Percentiles rank a stretch among this genome's conserved stretches.
Evolutionary conservation across 2,888 invertebrate genomes (phyloP).

Genomic region (Nematopogon swammerdamellus): DNA sequence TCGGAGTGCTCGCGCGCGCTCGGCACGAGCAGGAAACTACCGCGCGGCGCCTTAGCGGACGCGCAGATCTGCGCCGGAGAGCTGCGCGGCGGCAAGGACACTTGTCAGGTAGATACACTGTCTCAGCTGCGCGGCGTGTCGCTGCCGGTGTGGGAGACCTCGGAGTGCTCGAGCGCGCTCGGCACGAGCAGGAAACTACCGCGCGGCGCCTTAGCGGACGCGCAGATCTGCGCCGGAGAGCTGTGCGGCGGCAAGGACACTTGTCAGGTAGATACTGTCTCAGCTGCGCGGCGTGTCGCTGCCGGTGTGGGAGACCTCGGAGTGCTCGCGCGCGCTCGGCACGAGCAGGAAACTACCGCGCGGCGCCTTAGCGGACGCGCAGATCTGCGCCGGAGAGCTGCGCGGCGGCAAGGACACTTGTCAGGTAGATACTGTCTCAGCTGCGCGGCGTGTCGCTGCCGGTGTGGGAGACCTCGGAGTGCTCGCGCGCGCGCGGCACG

Average conservation of each 20-base stretch:
- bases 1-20: no score
- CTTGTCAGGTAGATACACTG: no score
- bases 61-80: no score
- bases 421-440: no score
- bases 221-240: slow-evolving; percentile 40
- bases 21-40: no score
- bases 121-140: slow-evolving; percentile 40
- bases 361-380: slow-evolving; percentile 37
- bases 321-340: slow-evolving; percentile 41
- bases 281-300: slow-evolving; percentile 12
- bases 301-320: slow-evolving; percentile 42
- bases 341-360: no score
- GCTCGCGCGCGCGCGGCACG: no score
- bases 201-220: slow-evolving; percentile 23
- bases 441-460: no score
- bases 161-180: slow-evolving; percentile 25
- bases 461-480: no score
- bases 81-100: no score
- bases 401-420: no score
- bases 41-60: no score
- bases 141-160: slow-evolving; percentile 30
- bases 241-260: slow-evolving; percentile 34
- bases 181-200: slow-evolving; percentile 35
- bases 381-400: slow-evolving; percentile 25
- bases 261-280: slow-evolving; percentile 28